Evolutionary conservation across 2,113 vertebrate species (phyloP).

Genomic region (Microtus richardsoni): DNA sequence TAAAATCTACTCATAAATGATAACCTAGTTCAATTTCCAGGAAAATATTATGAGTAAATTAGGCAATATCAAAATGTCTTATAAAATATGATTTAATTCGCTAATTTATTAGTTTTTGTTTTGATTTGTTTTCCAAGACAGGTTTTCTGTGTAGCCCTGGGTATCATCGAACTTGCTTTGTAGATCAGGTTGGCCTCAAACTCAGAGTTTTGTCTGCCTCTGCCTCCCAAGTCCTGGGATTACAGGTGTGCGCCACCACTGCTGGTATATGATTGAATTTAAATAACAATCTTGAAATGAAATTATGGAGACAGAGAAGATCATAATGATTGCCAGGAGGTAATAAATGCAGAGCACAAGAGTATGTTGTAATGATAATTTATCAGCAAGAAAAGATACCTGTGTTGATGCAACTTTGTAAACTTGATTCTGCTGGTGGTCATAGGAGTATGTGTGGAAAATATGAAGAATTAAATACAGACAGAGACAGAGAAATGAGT

Average conservation of each 20-base stretch:
- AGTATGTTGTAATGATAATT: background rate
- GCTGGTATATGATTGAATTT: background rate
- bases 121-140: background rate
- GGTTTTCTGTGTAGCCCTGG: background rate
- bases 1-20: background rate
- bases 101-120: background rate
- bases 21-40: background rate
- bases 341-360: background rate
- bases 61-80: background rate
- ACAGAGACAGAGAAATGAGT: background rate
- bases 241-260: background rate
- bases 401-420: background rate
- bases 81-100: conserved; percentile 6
- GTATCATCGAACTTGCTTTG: background rate
- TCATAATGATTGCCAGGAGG: background rate
- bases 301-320: conserved; percentile 14
- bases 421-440: conserved; percentile 24
- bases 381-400: background rate
- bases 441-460: background rate
- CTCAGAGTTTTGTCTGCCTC: background rate
- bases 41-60: conserved; percentile 6
- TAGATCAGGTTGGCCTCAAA: background rate
- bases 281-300: conserved; percentile 24
- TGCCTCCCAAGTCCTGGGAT: background rate
- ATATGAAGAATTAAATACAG: conserved; percentile 11